Conservation (phyloP, 2,797 vertebrate genomes). For the Cephalopachus bancanus region DNA sequence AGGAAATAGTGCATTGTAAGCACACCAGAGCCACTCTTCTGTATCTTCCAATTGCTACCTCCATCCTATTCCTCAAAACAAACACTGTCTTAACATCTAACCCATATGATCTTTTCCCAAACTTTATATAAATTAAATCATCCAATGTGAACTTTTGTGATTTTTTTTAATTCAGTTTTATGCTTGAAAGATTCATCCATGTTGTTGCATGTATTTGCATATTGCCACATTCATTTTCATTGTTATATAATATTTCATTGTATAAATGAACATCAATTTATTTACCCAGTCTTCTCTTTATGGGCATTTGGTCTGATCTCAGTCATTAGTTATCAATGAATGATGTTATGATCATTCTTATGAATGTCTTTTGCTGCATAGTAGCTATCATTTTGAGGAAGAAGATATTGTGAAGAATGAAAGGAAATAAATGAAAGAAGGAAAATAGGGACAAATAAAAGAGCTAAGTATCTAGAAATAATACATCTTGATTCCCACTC, state of each 20-base stretch:
- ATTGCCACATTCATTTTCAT: neutral
- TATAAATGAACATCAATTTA: neutral
- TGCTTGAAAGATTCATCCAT: neutral
- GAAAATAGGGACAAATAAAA: neutral
- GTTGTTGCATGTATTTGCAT: neutral
- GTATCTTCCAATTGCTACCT: neutral
- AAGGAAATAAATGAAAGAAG: neutral
- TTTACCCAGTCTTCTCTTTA: neutral
- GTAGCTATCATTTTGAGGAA: neutral
- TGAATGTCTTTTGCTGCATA: neutral
- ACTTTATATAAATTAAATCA: neutral
- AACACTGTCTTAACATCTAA: neutral
- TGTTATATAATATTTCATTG: neutral
- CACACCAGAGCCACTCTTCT: neutral
- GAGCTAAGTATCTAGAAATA: neutral
- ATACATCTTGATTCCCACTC: neutral
- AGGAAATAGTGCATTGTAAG: conserved; percentile 10
- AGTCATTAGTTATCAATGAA: neutral
- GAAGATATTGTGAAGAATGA: neutral
- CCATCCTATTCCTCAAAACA: neutral
- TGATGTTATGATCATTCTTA: neutral
- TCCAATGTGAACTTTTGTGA: neutral
- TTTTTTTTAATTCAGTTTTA: neutral
- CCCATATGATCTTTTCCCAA: neutral
- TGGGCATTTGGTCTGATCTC: neutral